Evolutionary conservation across 2,113 vertebrate genomes (phyloP).

Genomic region (Caracal caracal): DNA sequence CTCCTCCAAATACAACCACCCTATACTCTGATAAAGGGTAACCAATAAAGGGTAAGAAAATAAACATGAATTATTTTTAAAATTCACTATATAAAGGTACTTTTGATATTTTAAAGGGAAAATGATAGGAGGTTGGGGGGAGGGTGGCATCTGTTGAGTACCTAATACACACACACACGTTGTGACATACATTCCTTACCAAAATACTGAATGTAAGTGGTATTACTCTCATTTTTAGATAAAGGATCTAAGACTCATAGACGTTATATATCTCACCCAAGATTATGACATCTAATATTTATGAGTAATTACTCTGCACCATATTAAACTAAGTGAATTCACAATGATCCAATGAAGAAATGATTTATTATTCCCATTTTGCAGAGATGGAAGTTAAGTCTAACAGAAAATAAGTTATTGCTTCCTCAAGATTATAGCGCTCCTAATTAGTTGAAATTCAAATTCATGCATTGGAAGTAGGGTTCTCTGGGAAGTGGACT

Average conservation of each 20-base stretch:
- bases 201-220: not conserved
- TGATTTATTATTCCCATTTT: not conserved
- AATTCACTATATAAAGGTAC: not conserved
- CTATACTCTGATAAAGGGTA: not conserved
- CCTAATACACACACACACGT: not conserved
- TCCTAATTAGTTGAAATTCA: not conserved
- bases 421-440: not conserved
- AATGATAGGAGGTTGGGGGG: rapidly evolving
- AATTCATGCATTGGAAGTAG: not conserved
- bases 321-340: not conserved
- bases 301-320: not conserved
- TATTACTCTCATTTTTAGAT: not conserved
- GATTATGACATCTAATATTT: not conserved
- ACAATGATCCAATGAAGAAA: not conserved
- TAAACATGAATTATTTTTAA: not conserved
- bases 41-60: not conserved
- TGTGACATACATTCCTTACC: not conserved
- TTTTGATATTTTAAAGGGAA: not conserved
- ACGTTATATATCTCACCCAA: not conserved
- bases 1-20: not conserved
- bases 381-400: not conserved
- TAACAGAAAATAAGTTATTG: not conserved
- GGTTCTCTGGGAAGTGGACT: not conserved
- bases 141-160: not conserved
- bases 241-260: not conserved